These are phyloP conservation scores for Conops quadrifasciatus DNA, from an alignment of 2,888 invertebrate species.

Conservation along the genomic window DNA sequence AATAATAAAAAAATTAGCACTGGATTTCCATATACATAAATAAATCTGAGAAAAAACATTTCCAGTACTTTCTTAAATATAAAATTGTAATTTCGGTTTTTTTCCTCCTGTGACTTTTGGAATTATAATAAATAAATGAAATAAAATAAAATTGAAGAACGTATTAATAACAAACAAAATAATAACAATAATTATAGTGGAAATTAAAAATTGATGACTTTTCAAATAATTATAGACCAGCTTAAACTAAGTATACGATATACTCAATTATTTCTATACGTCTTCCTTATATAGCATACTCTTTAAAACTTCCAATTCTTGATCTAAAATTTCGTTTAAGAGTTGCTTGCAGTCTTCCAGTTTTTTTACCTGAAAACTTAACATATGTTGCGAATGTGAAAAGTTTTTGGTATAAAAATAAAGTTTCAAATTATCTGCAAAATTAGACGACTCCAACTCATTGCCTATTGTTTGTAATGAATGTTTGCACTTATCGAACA, in stretches of 20 bases:
- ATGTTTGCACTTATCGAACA: conserved; percentile 36
- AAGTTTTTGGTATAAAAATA: conserved; percentile 50
- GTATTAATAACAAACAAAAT: too few species aligned
- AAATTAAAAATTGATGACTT: neutral
- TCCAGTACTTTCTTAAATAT: too few species aligned
- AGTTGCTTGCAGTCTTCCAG: conserved; percentile 40
- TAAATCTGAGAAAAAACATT: too few species aligned
- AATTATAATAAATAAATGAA: too few species aligned
- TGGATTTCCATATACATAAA: too few species aligned
- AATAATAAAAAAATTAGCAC: too few species aligned
- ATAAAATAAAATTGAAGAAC: too few species aligned
- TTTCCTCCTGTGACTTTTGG: too few species aligned
- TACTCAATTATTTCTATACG: neutral
- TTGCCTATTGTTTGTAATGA: conserved; percentile 41
- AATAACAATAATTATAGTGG: too few species aligned
- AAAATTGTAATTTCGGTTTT: too few species aligned
- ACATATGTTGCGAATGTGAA: conserved; percentile 45
- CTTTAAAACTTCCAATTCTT: conserved; percentile 23
- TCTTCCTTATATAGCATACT: conserved; percentile 5
- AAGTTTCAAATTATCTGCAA: conserved; percentile 42
- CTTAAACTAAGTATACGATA: neutral
- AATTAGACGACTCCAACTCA: conserved; percentile 44
- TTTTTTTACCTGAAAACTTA: conserved; percentile 43
- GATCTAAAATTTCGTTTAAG: conserved; percentile 37
- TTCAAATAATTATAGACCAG: conserved; percentile 4